phyloP scores from a whole-genome alignment of 2,797 vertebrate species.

The Artibeus lituratus region DNA sequence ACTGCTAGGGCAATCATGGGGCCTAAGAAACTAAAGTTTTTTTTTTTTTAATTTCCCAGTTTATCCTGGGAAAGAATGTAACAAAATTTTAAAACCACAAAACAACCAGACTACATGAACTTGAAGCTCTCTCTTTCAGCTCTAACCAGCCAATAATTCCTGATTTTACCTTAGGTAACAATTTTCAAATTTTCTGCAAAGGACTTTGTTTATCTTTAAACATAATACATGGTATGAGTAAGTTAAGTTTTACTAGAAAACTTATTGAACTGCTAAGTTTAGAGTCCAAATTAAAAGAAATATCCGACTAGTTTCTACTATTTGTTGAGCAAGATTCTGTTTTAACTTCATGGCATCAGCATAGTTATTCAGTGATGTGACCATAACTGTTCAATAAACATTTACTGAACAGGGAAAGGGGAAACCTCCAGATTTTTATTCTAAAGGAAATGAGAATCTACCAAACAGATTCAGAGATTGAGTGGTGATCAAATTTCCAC shows the following conservation, averaged over 20 bases:
- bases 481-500: background rate
- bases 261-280: background rate
- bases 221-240: background rate
- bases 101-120: background rate
- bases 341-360: background rate
- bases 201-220: background rate
- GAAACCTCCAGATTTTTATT: background rate
- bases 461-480: background rate
- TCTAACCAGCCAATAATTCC: background rate
- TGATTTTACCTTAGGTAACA: background rate
- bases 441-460: background rate
- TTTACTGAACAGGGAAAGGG: background rate
- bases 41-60: background rate
- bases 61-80: background rate
- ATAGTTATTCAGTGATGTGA: background rate
- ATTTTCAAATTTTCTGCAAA: background rate
- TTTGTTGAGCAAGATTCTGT: background rate
- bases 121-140: background rate
- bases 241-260: background rate
- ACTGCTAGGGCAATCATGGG: background rate
- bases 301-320: background rate
- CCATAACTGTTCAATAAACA: background rate
- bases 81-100: background rate
- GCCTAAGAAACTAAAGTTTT: background rate
- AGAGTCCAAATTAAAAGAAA: background rate